Percentiles rank a stretch among this genome's conserved stretches.
Conservation (phyloP, 2,888 invertebrate species). For the Platycnemis pennipes region DNA sequence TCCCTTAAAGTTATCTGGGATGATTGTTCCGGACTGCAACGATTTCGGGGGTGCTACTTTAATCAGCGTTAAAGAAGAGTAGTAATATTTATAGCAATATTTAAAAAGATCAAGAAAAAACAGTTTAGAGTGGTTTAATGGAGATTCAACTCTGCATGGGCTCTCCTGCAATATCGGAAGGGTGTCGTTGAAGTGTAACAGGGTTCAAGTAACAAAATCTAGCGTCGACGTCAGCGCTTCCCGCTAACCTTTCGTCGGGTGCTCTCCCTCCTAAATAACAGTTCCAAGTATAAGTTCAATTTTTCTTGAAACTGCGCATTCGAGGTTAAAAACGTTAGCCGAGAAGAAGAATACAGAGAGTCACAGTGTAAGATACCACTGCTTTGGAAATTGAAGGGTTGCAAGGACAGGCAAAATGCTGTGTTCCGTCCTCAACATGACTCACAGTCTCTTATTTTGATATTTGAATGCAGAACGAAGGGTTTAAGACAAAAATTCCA, state of each 20-base stretch:
- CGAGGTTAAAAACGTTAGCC: not conserved
- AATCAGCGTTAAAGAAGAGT: too few species aligned
- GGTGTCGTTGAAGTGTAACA: too few species aligned
- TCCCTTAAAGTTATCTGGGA: too few species aligned
- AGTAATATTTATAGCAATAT: too few species aligned
- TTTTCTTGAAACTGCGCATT: not conserved
- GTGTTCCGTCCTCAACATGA: not conserved
- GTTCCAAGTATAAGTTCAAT: not conserved
- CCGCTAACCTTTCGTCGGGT: not conserved
- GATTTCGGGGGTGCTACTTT: too few species aligned
- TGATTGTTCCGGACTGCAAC: too few species aligned
- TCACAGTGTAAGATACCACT: not conserved
- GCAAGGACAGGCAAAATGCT: not conserved
- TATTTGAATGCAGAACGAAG: not conserved
- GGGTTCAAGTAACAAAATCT: too few species aligned
- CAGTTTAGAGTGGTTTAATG: too few species aligned
- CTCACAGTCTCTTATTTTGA: not conserved
- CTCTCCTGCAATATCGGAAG: too few species aligned
- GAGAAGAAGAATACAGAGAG: not conserved
- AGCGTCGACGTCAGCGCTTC: not conserved
- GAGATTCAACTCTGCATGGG: too few species aligned
- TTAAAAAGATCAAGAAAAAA: too few species aligned
- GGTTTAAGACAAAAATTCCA: too few species aligned
- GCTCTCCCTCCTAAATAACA: not conserved
- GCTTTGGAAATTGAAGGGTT: not conserved